These are phyloP conservation scores for Chamaetylas fuelleborni DNA, from an alignment of 2,113 vertebrate species.

Conservation along the genomic window DNA sequence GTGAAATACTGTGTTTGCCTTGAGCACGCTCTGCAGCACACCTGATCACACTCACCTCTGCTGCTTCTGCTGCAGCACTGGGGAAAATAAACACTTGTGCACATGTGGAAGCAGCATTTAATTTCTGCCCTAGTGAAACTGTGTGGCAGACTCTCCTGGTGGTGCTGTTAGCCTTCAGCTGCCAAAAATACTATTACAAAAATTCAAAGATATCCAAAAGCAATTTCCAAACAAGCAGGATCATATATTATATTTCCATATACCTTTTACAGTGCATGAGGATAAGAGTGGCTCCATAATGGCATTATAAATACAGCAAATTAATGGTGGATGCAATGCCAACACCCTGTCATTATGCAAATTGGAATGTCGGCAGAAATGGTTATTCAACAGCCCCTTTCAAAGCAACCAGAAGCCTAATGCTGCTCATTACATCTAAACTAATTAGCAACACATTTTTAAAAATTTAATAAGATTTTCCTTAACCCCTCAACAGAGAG, in stretches of 20 bases:
- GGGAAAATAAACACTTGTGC: not conserved
- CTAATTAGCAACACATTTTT: conserved; percentile 55
- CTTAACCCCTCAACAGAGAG: not conserved
- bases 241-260: conserved; percentile 19
- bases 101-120: not conserved
- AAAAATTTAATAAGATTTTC: conserved; percentile 49
- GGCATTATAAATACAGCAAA: conserved; percentile 64
- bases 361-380: conserved; percentile 46
- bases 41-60: not conserved
- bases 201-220: conserved; percentile 2
- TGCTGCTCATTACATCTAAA: conserved; percentile 43
- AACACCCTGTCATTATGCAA: conserved; percentile 68
- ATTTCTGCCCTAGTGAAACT: not conserved
- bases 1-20: not conserved
- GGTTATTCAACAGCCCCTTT: conserved; percentile 31
- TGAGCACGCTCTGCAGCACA: not conserved
- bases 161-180: not conserved
- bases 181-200: not conserved
- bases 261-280: not conserved
- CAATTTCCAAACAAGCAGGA: conserved; percentile 32
- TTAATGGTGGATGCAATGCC: conserved; percentile 63
- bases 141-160: not conserved
- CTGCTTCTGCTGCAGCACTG: not conserved
- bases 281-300: conserved; percentile 28
- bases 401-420: conserved; percentile 28